A percentile compares a stretch with the other conserved stretches of the same genome.
Evolutionary conservation across 2,888 invertebrate species (phyloP).

Genomic region (Ichneumoninae sp.): DNA sequence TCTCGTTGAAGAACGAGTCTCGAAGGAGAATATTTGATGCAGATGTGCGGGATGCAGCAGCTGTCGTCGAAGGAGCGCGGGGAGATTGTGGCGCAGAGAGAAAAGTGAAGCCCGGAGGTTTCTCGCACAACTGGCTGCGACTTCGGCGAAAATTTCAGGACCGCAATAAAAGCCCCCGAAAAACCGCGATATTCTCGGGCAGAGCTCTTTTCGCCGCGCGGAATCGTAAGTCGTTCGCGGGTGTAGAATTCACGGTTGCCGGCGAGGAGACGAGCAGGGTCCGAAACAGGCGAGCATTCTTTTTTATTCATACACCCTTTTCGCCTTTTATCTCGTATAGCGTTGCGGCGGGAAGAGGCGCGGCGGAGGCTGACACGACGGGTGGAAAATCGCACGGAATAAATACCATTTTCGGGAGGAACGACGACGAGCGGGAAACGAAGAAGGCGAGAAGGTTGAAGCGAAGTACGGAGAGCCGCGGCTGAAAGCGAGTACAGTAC

Average conservation of each 20-base stretch:
- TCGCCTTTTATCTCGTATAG: conserved; percentile 33
- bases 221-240: background rate
- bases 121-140: background rate
- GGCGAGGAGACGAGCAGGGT: background rate
- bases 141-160: conserved; percentile 36
- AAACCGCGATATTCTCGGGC: conserved; percentile 16
- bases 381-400: conserved; percentile 40
- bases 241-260: background rate
- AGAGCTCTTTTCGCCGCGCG: conserved; percentile 7
- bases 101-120: conserved; percentile 14
- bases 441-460: background rate
- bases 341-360: background rate
- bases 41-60: conserved; percentile 1
- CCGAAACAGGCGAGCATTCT: background rate
- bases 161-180: conserved; percentile 34
- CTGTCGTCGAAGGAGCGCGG: background rate
- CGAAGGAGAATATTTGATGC: background rate
- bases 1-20: background rate
- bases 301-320: conserved; percentile 31
- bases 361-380: conserved; percentile 33
- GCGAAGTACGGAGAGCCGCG: background rate
- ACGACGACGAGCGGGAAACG: background rate
- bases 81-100: background rate
- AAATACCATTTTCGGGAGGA: conserved; percentile 37
- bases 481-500: background rate